Conservation (phyloP, 1,140 invertebrate species). For the Halotydeus destructor region DNA sequence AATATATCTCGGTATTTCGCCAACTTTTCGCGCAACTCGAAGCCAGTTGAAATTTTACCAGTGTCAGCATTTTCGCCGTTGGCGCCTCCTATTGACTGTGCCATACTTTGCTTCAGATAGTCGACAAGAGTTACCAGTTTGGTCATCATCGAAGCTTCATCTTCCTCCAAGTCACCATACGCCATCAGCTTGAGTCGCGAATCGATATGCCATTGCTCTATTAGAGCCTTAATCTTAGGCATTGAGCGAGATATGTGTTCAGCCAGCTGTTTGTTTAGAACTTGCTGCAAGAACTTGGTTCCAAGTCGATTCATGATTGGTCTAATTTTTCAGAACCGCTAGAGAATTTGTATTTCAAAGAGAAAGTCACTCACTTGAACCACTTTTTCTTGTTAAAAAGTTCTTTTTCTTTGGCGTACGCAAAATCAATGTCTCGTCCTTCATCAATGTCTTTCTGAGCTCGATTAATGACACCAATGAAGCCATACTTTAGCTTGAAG, state of each 20-base stretch:
- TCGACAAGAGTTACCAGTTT: neutral
- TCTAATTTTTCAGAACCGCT: constrained; percentile 19
- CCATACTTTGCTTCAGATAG: neutral
- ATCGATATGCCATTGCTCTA: neutral
- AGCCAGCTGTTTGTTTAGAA: constrained; percentile 42
- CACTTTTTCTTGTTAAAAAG: too few relatives aligned
- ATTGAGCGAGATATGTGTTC: constrained; percentile 11
- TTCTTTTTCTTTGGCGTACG: constrained; percentile 29
- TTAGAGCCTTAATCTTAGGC: neutral
- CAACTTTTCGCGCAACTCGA: neutral
- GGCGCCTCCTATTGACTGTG: too few relatives aligned
- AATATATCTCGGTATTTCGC: constrained; percentile 29
- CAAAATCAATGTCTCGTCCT: constrained; percentile 30
- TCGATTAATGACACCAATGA: constrained; percentile 92
- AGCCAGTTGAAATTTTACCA: neutral
- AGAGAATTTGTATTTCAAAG: too few relatives aligned
- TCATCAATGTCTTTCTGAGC: constrained; percentile 83
- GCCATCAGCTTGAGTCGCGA: neutral
- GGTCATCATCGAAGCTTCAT: neutral
- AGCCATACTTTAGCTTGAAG: constrained; percentile 92
- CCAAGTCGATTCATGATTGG: constrained; percentile 91
- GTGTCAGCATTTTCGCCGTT: constrained; percentile 12
- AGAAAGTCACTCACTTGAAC: too few relatives aligned
- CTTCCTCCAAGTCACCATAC: neutral
- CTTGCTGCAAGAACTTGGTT: constrained; percentile 85